Percentiles rank a stretch among this genome's conserved stretches.
Evolutionary conservation across 1,140 invertebrate genomes (phyloP).

Genomic region (Propsilocerus akamusi): DNA sequence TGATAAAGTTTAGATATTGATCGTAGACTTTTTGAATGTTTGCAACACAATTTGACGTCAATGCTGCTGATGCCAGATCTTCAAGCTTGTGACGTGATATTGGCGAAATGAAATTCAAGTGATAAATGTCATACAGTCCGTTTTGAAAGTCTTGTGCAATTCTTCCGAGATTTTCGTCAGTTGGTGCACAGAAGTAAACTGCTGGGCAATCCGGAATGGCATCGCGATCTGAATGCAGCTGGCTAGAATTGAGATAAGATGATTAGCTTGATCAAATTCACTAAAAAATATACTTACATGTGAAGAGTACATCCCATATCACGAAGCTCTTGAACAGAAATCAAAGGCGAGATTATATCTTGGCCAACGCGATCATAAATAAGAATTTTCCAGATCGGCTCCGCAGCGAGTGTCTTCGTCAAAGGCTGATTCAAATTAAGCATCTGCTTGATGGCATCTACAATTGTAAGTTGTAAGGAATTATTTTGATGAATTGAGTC

Average conservation of each 20-base stretch:
- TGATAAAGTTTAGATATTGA: slow-evolving; percentile 98
- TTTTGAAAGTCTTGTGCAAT: slow-evolving; percentile 87
- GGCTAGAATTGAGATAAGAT: slow-evolving; percentile 30
- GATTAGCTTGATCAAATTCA: not conserved
- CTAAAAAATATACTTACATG: slow-evolving; percentile 45
- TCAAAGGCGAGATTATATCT: slow-evolving; percentile 93
- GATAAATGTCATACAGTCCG: slow-evolving; percentile 87
- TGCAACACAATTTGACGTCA: slow-evolving; percentile 71
- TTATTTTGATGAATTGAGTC: slow-evolving; percentile 7
- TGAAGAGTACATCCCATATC: slow-evolving; percentile 94
- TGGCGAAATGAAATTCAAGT: slow-evolving; percentile 95
- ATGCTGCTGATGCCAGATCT: slow-evolving; percentile 80
- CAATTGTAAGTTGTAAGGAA: slow-evolving; percentile 12
- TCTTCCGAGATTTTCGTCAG: slow-evolving; percentile 86
- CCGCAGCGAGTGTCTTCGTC: slow-evolving; percentile 49
- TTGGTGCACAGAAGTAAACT: slow-evolving; percentile 96
- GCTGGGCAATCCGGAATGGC: slow-evolving; percentile 95
- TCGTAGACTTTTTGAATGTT: slow-evolving; percentile 92
- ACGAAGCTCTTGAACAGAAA: slow-evolving; percentile 88
- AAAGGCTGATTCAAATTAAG: slow-evolving; percentile 74
- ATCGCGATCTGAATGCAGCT: slow-evolving; percentile 86
- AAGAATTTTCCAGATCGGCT: slow-evolving; percentile 90
- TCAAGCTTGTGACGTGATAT: slow-evolving; percentile 89
- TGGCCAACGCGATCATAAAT: slow-evolving; percentile 92
- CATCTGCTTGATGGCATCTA: slow-evolving; percentile 82